Evolutionary conservation across 92 coral and sea anemone genomes (phyloP), one percentile per base, ranked within the genome.

Genomic region (Diadumene lineata): DNA sequence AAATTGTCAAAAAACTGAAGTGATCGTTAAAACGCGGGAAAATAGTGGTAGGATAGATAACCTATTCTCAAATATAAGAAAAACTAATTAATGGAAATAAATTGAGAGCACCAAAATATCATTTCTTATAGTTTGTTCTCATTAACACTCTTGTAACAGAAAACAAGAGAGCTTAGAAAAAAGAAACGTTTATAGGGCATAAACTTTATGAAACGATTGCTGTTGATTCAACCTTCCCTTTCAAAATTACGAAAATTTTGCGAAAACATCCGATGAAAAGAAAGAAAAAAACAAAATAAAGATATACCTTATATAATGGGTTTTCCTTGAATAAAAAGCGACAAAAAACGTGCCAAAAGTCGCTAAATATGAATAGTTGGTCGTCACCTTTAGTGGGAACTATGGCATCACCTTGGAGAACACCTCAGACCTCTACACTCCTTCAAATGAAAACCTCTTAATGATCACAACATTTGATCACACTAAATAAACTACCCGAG

Each of bases 401-500:
- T 15, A 53, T 38, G n/a, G 51, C 51, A 44, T 44, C 51, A 17
- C 51, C 51, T 44, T 44, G 10, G 17, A 44, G 51, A 9, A 44
- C 51, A 44, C 18, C 58, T 53, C 58, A 53, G 58, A 21, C 19
- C 58, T 3, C 8, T 53, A 53, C 10, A 53, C 58, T 23, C 58
- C 58, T 2, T 38, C 58, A 23, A 38, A 15, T 53, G 58, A 53
- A 53, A 53, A 16, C 58, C 18, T 3, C 58, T 53, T 16, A 9
- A 13, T 53, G 58, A 53, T 53, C 10, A 53, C 50, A 51, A 27
- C 44, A 70, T 51, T 56, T 68, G 60, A 38, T 38, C 58, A 21
- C 58, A 21, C 50, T 70, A 53, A 55, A 70, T 70, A 70, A 48
- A 70, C 75, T 70, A 18, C 33, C 60, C n/a, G 32, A 27, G 34